Base-by-base conservation (phyloP, 2,113 vertebrate genomes). In the Silurus asotus region DNA sequence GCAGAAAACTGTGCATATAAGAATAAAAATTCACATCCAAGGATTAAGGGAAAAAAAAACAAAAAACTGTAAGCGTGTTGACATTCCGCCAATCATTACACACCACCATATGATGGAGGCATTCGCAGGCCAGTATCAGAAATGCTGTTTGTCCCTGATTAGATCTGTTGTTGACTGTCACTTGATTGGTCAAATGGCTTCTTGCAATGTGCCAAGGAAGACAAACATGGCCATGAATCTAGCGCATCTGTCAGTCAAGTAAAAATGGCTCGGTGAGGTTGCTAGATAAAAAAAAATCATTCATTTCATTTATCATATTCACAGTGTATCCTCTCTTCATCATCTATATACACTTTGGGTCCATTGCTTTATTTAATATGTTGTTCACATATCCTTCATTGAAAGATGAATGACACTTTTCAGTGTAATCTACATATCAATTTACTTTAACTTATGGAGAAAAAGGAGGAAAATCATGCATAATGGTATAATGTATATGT, bases 151-250 rank as follows among this genome's bases (percentile, higher is more conserved):
- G 88, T 89, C 86, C 81, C 81, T 62, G 86, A 88, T 88, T 86
- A 79, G 84, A 88, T 84, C 84, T 79, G 81, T 84, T 79, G 81
- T 89, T 65, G 84, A 28, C 86, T 84, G 75, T 87, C 86, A 88
- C 84, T 86, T 74, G 84, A 89, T 86, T 87, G 88, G 86, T 86
- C 88, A 69, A 85, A 89, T 86, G 75, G 81, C 59, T 88, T 86
- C 53, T 87, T 58, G 53, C 82, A 77, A 70, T 56, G 78, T 75
- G 86, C 86, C 82, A 58, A 83, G 65, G 85, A 87, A 85, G 86
- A 83, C 65, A 87, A 86, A 83, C 86, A 83, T 79, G 49, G 62
- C 79, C 78, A 87, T 86, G 81, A 89, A 89, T 84, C 84, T 58
- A 58, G 5, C 10, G 20, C 59, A 62, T 83, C 82, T 89, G 88